phyloP scores from a whole-genome alignment of 2,888 invertebrate species.

The Synergus japonicus region DNA sequence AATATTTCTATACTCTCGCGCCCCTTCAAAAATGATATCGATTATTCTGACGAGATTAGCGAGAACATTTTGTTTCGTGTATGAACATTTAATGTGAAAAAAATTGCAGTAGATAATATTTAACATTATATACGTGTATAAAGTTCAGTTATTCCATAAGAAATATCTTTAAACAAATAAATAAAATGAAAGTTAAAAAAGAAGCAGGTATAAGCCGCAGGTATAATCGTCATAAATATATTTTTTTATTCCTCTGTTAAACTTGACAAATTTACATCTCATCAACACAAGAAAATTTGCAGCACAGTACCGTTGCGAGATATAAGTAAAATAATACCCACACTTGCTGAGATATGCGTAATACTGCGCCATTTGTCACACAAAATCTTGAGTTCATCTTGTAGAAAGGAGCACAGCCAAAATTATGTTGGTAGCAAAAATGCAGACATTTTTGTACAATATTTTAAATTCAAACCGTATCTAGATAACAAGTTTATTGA shows the following conservation, averaged over 20 bases:
- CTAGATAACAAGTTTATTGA: background rate
- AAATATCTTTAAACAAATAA: background rate
- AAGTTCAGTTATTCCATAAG: background rate
- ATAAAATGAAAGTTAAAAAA: background rate
- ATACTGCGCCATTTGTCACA: constrained; percentile 43
- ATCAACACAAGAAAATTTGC: constrained; percentile 12
- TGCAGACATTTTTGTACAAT: background rate
- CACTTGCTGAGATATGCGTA: constrained; percentile 39
- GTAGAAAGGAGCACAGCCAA: constrained; percentile 13
- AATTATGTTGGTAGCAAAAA: constrained; percentile 12
- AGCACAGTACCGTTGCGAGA: background rate
- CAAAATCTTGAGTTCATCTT: constrained; percentile 42
- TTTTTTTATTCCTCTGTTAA: constrained; percentile 26
- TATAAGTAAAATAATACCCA: constrained; percentile 34
- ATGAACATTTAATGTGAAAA: background rate
- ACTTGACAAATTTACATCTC: constrained; percentile 27
- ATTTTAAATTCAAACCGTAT: background rate
- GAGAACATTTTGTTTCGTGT: background rate
- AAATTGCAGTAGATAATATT: background rate
- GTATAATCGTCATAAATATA: background rate
- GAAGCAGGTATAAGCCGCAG: background rate
- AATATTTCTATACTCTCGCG: background rate
- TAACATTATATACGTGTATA: background rate
- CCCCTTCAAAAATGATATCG: background rate
- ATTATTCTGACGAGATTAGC: background rate